Evolutionary conservation across 2,888 invertebrate genomes (phyloP).

Genomic region (Digitonthophagus gazella): DNA sequence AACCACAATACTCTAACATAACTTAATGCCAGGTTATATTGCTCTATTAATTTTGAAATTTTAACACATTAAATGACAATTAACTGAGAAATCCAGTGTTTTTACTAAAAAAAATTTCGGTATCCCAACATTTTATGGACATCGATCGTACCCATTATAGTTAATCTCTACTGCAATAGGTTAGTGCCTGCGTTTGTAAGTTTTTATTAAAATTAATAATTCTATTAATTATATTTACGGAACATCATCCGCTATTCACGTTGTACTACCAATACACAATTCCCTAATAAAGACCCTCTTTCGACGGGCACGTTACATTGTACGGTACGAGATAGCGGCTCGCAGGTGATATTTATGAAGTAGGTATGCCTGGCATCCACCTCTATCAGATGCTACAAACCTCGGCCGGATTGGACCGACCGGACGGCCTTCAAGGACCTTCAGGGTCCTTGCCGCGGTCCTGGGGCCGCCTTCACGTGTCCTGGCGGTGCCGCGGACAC

Average conservation of each 20-base stretch:
- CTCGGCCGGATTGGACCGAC: not conserved
- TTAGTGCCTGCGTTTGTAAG: too few species aligned
- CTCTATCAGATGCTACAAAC: not conserved
- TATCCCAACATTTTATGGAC: too few species aligned
- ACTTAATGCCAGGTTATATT: too few species aligned
- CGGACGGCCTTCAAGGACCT: not conserved
- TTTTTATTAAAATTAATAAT: too few species aligned
- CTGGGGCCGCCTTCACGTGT: not conserved
- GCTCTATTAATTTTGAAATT: too few species aligned
- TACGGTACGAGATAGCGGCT: not conserved
- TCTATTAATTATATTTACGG: not conserved
- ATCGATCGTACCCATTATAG: too few species aligned
- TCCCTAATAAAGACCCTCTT: not conserved
- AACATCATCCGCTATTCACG: not conserved
- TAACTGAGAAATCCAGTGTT: too few species aligned
- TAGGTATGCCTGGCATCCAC: not conserved
- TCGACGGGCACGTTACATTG: not conserved
- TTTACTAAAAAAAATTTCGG: too few species aligned
- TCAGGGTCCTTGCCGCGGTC: not conserved
- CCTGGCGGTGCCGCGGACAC: not conserved
- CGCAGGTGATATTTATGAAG: not conserved
- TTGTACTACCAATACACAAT: not conserved
- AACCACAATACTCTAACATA: too few species aligned
- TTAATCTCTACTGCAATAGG: too few species aligned
- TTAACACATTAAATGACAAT: too few species aligned